Base-by-base conservation (phyloP, 1,140 invertebrate species). In the Lordiphosa clarofinis region DNA sequence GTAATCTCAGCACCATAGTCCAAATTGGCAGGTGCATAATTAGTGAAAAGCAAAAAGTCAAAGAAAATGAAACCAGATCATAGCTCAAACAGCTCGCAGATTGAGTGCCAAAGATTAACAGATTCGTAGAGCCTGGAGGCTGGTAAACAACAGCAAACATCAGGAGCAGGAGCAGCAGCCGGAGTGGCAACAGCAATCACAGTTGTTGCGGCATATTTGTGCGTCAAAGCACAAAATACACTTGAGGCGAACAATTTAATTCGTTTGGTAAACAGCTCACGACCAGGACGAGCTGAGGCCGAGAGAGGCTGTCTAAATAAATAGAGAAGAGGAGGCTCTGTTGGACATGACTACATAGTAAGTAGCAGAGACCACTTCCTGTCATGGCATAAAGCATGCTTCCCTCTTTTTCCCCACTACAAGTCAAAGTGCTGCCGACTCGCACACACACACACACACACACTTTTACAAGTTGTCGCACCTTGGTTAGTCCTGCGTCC, bases 241-340 rank as follows among this genome's bases (percentile, higher is more conserved):
- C 79, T 84, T 72, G 69, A 84, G 78, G 78, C 73, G 73, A 84
- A 84, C 78, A 84, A 73, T 84, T 86, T 84, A 84, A 84, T 84
- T 73, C 73, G 79, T 78, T 86, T 84, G 69, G 73, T 70, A 84
- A 84, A 84, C 78, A 84, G 69, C 52, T 62, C 78, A 73, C 73
- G 78, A 52, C 35, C 40, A 53, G 46, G 24, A 44, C 47, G 56
- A 48, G 12, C 15, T 49, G 28, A 36, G 47, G 31, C 35, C 56
- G 13, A 28, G 9, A 31, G 21, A 35, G 15, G 40, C 64, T 71
- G 64, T 60, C 73, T 73, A 57, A 63, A 70, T 73, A 82, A 82
- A 82, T 73, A 84, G 53, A 62, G 72, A 68, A 12, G 39, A 39
- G 52, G 12, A 15, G 24, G 4, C 10, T n/a, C 15, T 65, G 72